A percentile compares a stretch with the other conserved stretches of the same genome.
Evolutionary conservation across 2,888 invertebrate genomes (phyloP).

Genomic region (Lamproptera curius): DNA sequence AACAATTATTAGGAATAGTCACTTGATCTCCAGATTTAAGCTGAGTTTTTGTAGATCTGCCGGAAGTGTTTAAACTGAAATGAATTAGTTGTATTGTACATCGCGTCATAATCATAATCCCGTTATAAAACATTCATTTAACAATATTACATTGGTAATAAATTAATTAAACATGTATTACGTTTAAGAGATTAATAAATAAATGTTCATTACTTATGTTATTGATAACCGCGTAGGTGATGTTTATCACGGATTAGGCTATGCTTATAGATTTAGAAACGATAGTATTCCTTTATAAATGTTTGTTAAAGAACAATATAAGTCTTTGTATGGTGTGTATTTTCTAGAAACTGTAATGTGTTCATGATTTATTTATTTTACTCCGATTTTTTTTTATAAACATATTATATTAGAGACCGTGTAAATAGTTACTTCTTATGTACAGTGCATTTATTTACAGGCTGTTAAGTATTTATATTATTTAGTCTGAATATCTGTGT

Average conservation of each 20-base stretch:
- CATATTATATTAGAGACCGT: constrained; percentile 44
- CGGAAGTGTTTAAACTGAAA: no score
- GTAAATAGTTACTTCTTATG: constrained; percentile 66
- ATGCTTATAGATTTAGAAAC: constrained; percentile 46
- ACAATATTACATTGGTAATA: no score
- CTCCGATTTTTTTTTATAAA: constrained; percentile 41
- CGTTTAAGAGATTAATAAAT: constrained; percentile 19
- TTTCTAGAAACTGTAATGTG: constrained; percentile 45
- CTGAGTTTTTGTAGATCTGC: constrained; percentile 32
- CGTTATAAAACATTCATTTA: no score
- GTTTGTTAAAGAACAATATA: constrained; percentile 36
- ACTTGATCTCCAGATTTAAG: constrained; percentile 68
- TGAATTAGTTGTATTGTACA: no score
- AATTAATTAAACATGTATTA: constrained; percentile 8
- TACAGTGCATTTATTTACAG: constrained; percentile 71
- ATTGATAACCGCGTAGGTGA: constrained; percentile 12
- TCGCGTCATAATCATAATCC: no score
- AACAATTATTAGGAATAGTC: constrained; percentile 38
- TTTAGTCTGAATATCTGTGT: no score
- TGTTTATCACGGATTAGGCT: constrained; percentile 33
- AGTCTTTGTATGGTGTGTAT: constrained; percentile 37
- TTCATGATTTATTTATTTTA: constrained; percentile 58
- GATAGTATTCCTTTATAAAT: constrained; percentile 59
- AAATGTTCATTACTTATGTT: constrained; percentile 15
- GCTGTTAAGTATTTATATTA: constrained; percentile 65